Evolutionary conservation across 2,797 vertebrate genomes (phyloP), one percentile per base, ranked within the genome.

Genomic region (Centroberyx gerrardi): DNA sequence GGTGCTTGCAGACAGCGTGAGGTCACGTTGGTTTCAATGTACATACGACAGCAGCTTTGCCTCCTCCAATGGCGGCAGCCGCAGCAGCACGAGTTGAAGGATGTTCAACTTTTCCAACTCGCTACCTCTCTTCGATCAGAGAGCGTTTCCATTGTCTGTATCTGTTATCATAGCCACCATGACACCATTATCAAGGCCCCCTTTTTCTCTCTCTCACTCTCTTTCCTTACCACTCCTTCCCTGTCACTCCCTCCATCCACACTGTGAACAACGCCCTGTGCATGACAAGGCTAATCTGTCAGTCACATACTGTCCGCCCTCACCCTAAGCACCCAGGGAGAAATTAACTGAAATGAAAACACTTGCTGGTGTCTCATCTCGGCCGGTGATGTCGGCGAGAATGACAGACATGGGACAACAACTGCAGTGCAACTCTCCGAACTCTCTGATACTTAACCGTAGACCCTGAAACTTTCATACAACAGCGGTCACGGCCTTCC

Each of bases 371-470:
- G 63, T 36, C 48, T 70, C 17, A 15, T 38, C 27, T 58, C 48
- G 49, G 52, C 33, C 63, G 55, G 44, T 64, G 15, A 51, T 55
- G 62, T 38, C 64, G 61, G 46, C 62, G 29, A 64, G 72, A 38
- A 62, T 72, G 61, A 72, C 59, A 62, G 72, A 74, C 63, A 64
- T 17, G 36, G 17, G 51, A 46, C 70, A 58, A 27, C 58, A 38
- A 28, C 49, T 44, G 12, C 56, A 31, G 66, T 59, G 15, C 31
- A 42, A 29, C 15, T 49, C 31, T 8, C 29, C 17, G 29, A 61
- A 15, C n/a, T 49, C 29, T 42, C 33, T 48, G 6, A 31, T 29
- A 60, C 60, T 22, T 22, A 22, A 22, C 22, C 22, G 22, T 48
- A 48, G 18, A 51, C 7, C 6, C 9, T 44, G 27, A 61, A 33